Base-by-base conservation (phyloP, 2,888 invertebrate species). In the Drepanosiphum platanoidis region DNA sequence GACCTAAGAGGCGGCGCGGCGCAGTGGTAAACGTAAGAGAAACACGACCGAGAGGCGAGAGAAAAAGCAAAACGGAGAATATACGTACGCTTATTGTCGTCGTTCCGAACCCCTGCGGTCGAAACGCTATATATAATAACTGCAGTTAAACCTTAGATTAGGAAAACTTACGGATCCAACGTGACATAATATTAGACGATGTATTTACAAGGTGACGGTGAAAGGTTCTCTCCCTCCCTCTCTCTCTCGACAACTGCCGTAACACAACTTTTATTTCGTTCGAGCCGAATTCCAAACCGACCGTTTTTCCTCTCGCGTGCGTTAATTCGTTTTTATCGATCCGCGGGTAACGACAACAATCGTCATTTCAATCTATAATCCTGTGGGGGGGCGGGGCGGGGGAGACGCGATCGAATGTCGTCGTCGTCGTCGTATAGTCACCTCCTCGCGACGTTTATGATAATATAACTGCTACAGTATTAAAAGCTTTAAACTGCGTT, bases 101-200 rank as follows among this genome's bases (percentile, higher is more conserved):
- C n/a, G 74, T 75, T 75, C 5, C 34, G 7, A n/a, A 75, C 34
- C 18, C 52, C 1, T 34, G 32, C 13, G 13, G 52, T 32, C 15
- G 13, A 74, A 75, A 75, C 52, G 22, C 1, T 61, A 61, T 61
- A n/a, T 52, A n/a, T 58, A n/a, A n/a, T n/a, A n/a, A n/a, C 36
- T 27, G n/a, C n/a, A n/a, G 18, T 13, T 75, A 36, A 58, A 5
- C 36, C 27, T 4, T 39, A 5, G 13, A 46, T 15, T 75, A 74
- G 52, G 3, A 58, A 77, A 77, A 77, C 61, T 77, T 18, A 61
- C 18, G 39, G 18, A 61, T 77, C 27, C 61, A 39, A 30, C 18
- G 18, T 15, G 39, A 52, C 75, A n/a, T 36, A 61, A 39, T 77
- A 30, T 64, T 27, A 30, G 18, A 77, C 39, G 30, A 27, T 11